Base-by-base conservation (phyloP, 2,797 vertebrate genomes). In the Neopelma chrysocephalum region DNA sequence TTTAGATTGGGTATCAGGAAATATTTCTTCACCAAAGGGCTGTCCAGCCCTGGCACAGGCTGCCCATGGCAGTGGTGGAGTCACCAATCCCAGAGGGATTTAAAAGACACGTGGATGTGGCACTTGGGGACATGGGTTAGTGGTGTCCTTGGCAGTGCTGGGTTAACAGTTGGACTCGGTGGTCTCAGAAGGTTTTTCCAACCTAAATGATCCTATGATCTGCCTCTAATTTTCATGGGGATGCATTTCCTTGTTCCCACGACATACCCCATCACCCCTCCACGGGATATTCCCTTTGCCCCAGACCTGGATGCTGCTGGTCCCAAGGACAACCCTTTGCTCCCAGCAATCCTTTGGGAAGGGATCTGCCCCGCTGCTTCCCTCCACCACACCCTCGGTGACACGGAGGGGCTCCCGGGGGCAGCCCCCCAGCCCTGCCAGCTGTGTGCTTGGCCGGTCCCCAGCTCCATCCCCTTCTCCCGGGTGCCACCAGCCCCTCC, bases 401-500 rank as follows among this genome's bases (percentile, higher is more conserved):
- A 2, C 34, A 9, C 6, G 0, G 58, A 51, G 31, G n/a, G 20
- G n/a, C 19, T 85, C 42, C 19, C n/a, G 2, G 65, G 6, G 60
- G 16, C 10, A 50, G 47, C 12, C 25, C 66, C 51, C 21, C 60
- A 53, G 32, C 82, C 38, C 71, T 4, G 51, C 56, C 9, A 38
- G 65, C 90, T 96, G 73, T 56, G 32, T 8, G 54, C 90, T 36
- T 78, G 83, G 58, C 42, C 50, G 5, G 53, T 92, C 82, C 62
- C 65, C 92, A 87, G 84, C 89, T 91, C 60, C 89, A 10, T 78
- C 56, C 80, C 13, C 22, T 93, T 75, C 66, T 75, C 58, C 25
- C 2, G 42, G 82, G 72, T 94, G 85, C 91, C 95, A 77, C 53
- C 53, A 89, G 36, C 65, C 48, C 82, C 83, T 57, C 64, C 29